Evolutionary conservation across 37 sponge, comb jelly and placozoan species (phyloP).

Genomic region (Geodia barretti): DNA sequence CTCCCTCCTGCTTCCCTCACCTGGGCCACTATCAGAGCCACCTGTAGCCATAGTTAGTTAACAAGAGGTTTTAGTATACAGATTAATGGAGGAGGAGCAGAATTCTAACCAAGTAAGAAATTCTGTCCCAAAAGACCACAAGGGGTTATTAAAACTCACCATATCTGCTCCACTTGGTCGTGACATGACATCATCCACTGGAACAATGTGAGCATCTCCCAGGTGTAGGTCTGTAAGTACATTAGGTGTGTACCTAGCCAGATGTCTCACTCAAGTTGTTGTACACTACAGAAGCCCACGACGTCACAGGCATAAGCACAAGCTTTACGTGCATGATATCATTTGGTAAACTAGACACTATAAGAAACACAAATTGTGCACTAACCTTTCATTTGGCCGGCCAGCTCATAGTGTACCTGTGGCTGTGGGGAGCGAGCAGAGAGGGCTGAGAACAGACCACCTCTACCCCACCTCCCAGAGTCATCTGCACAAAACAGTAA

Average conservation of each 20-base stretch:
- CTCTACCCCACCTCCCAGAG: constrained; percentile 83
- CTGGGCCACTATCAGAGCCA: constrained; percentile 78
- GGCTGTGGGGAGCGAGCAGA: constrained; percentile 66
- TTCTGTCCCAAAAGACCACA: not conserved
- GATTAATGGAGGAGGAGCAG: not conserved
- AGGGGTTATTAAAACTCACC: constrained; percentile 31
- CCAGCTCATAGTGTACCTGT: constrained; percentile 57
- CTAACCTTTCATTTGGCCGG: constrained; percentile 66
- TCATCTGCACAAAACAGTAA: constrained; percentile 53
- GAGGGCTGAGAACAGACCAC: constrained; percentile 84
- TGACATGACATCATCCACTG: constrained; percentile 76
- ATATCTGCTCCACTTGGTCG: constrained; percentile 58
- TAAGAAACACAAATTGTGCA: not conserved
- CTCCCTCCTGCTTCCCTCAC: constrained; percentile 30
- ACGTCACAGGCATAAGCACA: not conserved
- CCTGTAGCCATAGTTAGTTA: constrained; percentile 10
- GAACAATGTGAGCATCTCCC: constrained; percentile 75
- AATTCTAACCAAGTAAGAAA: not conserved
- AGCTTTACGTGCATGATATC: not conserved
- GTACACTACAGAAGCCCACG: not conserved
- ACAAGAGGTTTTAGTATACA: not conserved
- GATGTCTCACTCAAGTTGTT: not conserved
- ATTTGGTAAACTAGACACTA: not conserved
- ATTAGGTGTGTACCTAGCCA: not conserved
- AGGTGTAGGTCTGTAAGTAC: constrained; percentile 57